Conservation (phyloP, 2,113 vertebrate genomes). For the Plotosus lineatus region DNA sequence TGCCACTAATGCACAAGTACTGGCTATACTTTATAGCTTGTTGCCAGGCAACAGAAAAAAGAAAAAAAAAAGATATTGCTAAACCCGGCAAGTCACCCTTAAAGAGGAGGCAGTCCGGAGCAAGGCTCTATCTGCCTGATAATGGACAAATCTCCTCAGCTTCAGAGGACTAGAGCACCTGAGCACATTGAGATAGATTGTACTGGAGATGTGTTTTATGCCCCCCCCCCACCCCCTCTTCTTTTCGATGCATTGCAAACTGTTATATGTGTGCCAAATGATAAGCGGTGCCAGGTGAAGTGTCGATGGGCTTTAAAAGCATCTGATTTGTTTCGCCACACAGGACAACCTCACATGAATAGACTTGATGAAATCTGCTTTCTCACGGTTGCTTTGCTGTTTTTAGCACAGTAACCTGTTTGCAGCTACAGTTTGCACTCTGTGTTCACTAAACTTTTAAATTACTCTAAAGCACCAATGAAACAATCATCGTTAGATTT, state of each 20-base stretch:
- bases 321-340: constrained; percentile 22
- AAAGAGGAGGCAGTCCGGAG: constrained; percentile 53
- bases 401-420: constrained; percentile 22
- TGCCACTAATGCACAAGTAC: constrained; percentile 18
- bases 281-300: constrained; percentile 14
- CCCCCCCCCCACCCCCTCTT: too few species aligned
- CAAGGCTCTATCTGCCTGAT: constrained; percentile 51
- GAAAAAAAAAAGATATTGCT: constrained; percentile 44
- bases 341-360: constrained; percentile 33
- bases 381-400: neutral
- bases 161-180: constrained; percentile 23
- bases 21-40: constrained; percentile 29
- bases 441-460: neutral
- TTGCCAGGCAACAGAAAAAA: constrained; percentile 59
- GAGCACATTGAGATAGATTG: constrained; percentile 25
- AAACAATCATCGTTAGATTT: neutral
- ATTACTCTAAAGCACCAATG: constrained; percentile 6
- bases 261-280: neutral
- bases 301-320: constrained; percentile 37
- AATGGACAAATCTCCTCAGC: constrained; percentile 49
- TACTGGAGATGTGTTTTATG: neutral
- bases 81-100: constrained; percentile 50
- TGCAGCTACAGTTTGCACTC: constrained; percentile 23
- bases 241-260: neutral
- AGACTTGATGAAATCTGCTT: constrained; percentile 35